phyloP scores from a whole-genome alignment of 2,888 invertebrate species.

The Volucella bombylans region DNA sequence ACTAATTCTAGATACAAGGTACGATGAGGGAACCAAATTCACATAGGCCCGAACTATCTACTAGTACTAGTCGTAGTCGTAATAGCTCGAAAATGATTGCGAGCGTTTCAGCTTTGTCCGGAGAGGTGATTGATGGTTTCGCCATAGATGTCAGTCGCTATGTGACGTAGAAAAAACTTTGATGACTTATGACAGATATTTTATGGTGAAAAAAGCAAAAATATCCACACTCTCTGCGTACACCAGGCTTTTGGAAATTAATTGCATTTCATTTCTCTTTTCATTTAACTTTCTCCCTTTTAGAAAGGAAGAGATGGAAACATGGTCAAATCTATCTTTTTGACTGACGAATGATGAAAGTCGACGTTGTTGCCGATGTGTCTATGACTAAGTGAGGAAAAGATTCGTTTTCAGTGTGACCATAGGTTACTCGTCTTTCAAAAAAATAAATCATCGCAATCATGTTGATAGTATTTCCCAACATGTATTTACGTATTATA shows the following conservation, averaged over 20 bases:
- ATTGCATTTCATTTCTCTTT: slow-evolving; percentile 32
- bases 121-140: slow-evolving; percentile 70
- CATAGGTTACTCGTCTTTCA: too few relatives aligned
- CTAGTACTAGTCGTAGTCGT: neutral
- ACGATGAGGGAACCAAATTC: neutral
- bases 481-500: too few relatives aligned
- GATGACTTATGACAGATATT: slow-evolving; percentile 68
- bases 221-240: neutral
- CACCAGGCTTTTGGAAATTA: neutral
- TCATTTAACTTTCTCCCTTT: neutral
- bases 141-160: slow-evolving; percentile 70
- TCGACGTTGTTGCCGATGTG: neutral
- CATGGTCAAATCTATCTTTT: slow-evolving; percentile 13
- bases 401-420: neutral
- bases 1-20: slow-evolving; percentile 48
- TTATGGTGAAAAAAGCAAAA: neutral
- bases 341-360: slow-evolving; percentile 23
- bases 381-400: slow-evolving; percentile 53
- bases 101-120: slow-evolving; percentile 58
- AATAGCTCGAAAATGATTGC: slow-evolving; percentile 41
- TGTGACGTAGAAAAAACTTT: slow-evolving; percentile 69
- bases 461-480: too few relatives aligned
- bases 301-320: slow-evolving; percentile 1
- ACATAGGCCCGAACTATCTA: neutral
- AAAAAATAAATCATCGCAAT: too few relatives aligned